A percentile compares a stretch with the other conserved stretches of the same genome.
Evolutionary conservation across 2,888 invertebrate genomes (phyloP).

Genomic region (Cataglyphis albicans): DNA sequence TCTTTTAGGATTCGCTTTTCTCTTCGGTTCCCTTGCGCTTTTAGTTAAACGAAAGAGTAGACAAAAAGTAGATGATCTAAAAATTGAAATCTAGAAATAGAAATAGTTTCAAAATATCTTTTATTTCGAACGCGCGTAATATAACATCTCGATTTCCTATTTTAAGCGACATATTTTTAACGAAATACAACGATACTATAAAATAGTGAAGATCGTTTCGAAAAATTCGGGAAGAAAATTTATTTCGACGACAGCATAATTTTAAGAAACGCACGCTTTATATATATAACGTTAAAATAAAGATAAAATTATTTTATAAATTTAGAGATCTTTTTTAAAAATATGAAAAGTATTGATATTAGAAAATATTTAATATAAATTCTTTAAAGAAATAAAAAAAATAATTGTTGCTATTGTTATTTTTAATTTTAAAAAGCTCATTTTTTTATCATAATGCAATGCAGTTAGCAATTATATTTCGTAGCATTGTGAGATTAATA

Average conservation of each 20-base stretch:
- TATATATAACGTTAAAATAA: background rate
- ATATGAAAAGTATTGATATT: background rate
- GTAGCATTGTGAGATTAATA: background rate
- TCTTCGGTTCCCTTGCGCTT: background rate
- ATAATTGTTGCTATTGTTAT: no score
- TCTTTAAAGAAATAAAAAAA: no score
- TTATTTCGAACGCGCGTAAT: conserved; percentile 8
- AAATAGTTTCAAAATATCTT: conserved; percentile 41
- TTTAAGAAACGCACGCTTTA: conserved; percentile 7
- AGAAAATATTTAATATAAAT: no score
- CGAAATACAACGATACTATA: conserved; percentile 5
- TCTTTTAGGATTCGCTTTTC: background rate
- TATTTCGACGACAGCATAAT: background rate
- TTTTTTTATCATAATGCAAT: background rate
- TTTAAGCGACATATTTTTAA: conserved; percentile 59
- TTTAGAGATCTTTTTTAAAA: background rate
- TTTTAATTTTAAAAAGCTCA: background rate
- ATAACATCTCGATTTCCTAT: conserved; percentile 66
- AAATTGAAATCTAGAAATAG: conserved; percentile 66
- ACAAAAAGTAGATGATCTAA: conserved; percentile 42
- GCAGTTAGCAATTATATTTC: background rate
- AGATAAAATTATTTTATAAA: conserved; percentile 2
- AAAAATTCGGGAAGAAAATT: conserved; percentile 26
- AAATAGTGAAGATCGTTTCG: conserved; percentile 1
- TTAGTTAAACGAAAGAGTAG: conserved; percentile 37